Evolutionary conservation across 2,113 vertebrate genomes (phyloP).

Genomic region (Lichenostomus cassidix): DNA sequence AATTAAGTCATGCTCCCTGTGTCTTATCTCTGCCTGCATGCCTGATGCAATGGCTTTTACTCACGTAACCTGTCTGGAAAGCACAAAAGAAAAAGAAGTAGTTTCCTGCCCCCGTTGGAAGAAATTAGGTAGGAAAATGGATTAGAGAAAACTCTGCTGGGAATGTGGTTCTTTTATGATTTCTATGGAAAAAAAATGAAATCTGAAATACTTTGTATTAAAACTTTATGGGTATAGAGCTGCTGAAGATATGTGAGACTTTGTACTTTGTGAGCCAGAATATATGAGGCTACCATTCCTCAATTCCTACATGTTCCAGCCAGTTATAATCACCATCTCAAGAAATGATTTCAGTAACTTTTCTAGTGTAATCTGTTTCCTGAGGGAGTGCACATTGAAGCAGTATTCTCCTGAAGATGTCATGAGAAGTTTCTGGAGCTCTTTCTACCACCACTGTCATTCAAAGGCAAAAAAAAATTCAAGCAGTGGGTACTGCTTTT

Average conservation of each 20-base stretch:
- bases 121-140: background rate
- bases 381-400: background rate
- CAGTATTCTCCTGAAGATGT: background rate
- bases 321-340: background rate
- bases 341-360: background rate
- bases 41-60: background rate
- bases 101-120: background rate
- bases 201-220: background rate
- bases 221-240: background rate
- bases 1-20: background rate
- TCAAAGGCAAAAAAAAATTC: background rate
- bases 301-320: rapidly evolving
- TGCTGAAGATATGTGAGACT: background rate
- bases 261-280: background rate
- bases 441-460: background rate
- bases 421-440: background rate
- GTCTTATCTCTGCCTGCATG: background rate
- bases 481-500: background rate
- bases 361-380: background rate
- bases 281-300: background rate
- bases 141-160: background rate
- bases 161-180: background rate
- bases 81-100: background rate
- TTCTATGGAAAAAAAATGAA: background rate
- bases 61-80: background rate